Conservation (phyloP, 2,888 invertebrate genomes). For the Carabus problematicus region DNA sequence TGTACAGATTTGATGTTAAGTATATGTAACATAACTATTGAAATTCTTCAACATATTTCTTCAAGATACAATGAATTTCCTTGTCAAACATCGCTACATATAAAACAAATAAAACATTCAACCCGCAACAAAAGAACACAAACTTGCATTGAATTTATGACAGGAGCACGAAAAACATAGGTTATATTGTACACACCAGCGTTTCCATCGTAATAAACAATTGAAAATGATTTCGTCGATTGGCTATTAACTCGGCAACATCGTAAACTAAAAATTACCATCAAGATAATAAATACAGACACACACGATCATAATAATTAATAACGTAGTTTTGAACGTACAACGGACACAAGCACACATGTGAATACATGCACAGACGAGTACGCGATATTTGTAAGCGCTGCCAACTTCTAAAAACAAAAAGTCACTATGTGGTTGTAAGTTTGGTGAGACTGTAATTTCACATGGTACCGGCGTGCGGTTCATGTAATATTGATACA, state of each 20-base stretch:
- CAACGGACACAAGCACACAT: neutral
- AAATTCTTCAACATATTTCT: too few relatives aligned
- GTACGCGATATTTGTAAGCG: neutral
- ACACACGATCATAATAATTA: constrained; percentile 21
- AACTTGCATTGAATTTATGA: too few relatives aligned
- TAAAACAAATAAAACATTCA: too few relatives aligned
- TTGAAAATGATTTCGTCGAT: constrained; percentile 4
- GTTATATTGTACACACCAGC: neutral
- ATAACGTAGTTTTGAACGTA: neutral
- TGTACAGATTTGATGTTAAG: too few relatives aligned
- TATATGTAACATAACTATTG: too few relatives aligned
- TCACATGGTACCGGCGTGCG: neutral
- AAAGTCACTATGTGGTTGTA: neutral
- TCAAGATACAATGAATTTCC: too few relatives aligned
- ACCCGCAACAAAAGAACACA: too few relatives aligned
- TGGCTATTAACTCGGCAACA: constrained; percentile 2
- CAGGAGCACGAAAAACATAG: too few relatives aligned
- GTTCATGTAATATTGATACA: neutral
- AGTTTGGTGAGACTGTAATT: constrained; percentile 27
- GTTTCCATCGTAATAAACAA: neutral
- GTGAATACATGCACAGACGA: neutral
- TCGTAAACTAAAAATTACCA: constrained; percentile 6
- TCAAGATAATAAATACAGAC: constrained; percentile 5
- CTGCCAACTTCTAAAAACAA: constrained; percentile 4
- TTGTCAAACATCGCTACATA: too few relatives aligned